Evolutionary conservation across 2,113 vertebrate species (phyloP).

Genomic region (Scolopax mira): DNA sequence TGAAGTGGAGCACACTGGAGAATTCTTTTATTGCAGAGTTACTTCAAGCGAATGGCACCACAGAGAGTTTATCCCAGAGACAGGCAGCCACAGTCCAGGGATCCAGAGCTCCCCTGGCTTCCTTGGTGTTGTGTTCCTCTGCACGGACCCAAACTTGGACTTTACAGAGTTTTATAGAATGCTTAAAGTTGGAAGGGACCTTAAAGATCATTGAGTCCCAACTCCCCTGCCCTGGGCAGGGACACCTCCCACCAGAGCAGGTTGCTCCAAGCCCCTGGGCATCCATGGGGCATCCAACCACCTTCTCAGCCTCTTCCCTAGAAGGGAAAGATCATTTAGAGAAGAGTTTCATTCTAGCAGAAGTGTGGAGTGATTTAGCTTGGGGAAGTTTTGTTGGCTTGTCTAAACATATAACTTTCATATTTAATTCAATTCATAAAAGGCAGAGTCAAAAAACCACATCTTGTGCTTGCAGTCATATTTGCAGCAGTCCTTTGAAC

Average conservation of each 20-base stretch:
- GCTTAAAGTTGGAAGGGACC: too few species aligned
- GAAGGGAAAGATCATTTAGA: background rate
- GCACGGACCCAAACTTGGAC: background rate
- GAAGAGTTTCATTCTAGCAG: background rate
- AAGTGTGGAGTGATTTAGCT: background rate
- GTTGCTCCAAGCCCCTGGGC: too few species aligned
- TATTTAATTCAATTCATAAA: background rate
- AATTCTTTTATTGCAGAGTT: background rate
- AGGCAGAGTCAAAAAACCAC: fast-evolving
- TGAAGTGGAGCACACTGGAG: background rate
- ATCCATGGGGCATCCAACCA: too few species aligned
- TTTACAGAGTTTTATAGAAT: background rate
- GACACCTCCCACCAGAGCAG: too few species aligned
- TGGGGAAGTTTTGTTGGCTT: background rate
- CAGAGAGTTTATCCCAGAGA: background rate
- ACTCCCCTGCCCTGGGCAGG: too few species aligned
- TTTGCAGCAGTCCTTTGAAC: background rate
- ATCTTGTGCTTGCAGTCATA: background rate
- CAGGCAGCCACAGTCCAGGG: background rate
- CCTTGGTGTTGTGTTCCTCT: background rate
- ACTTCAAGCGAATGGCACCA: background rate
- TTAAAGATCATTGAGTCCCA: too few species aligned
- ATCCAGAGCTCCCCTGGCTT: background rate
- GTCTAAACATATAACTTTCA: background rate
- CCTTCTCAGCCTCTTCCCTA: background rate